phyloP scores from a whole-genome alignment of 64 coral and sea anemone genomes.

The Pocillopora verrucosa region DNA sequence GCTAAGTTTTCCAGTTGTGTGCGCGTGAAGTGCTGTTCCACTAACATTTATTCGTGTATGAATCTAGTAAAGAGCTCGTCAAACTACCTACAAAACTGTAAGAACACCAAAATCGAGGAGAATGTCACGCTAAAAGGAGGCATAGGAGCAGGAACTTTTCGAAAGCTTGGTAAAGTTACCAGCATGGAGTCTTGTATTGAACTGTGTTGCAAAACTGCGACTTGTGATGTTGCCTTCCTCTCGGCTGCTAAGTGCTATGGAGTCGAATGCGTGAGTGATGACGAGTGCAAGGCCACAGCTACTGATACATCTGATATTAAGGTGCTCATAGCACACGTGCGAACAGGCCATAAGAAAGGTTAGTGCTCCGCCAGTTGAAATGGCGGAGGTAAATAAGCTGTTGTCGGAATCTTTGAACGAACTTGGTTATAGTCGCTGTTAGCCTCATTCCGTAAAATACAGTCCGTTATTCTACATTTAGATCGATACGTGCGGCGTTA shows the following conservation, averaged over 20 bases:
- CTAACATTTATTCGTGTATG: constrained; percentile 32
- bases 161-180: constrained; percentile 91
- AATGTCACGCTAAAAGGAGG: constrained; percentile 97
- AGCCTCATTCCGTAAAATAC: neutral
- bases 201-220: constrained; percentile 91
- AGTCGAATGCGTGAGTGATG: constrained; percentile 97
- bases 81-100: constrained; percentile 87
- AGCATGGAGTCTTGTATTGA: constrained; percentile 98
- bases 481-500: neutral
- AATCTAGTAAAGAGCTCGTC: constrained; percentile 26
- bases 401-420: neutral
- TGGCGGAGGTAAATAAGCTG: neutral
- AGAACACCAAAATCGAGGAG: constrained; percentile 95
- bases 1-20: constrained; percentile 1
- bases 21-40: neutral
- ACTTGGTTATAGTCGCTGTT: neutral
- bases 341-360: constrained; percentile 93
- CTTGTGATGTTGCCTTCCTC: constrained; percentile 98
- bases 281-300: constrained; percentile 91
- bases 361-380: constrained; percentile 33
- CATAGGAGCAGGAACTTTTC: constrained; percentile 95
- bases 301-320: constrained; percentile 98
- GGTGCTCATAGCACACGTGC: constrained; percentile 96
- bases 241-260: constrained; percentile 95
- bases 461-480: neutral